These are phyloP conservation scores for Eurypyga helias DNA, from an alignment of 2,113 vertebrate genomes.

Conservation along the genomic window DNA sequence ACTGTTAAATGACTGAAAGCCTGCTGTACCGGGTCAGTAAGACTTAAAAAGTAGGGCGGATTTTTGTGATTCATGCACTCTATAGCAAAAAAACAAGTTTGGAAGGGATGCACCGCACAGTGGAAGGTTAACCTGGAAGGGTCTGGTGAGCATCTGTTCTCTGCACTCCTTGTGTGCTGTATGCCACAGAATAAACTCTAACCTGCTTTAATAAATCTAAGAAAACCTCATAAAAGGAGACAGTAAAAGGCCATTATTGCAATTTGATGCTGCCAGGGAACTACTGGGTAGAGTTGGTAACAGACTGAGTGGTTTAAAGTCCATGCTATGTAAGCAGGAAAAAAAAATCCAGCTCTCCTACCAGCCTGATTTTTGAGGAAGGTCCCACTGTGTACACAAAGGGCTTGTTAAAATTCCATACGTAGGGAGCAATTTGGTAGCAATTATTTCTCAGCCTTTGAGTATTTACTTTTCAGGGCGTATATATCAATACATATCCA, in stretches of 20 bases:
- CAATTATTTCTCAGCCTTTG: not conserved
- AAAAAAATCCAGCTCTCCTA: not conserved
- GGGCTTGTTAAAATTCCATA: not conserved
- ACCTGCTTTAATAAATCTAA: not conserved
- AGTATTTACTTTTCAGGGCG: not conserved
- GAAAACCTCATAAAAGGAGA: not conserved
- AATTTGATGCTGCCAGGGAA: not conserved
- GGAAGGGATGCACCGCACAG: fast-evolving
- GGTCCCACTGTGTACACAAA: not conserved
- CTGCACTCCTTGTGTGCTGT: not conserved
- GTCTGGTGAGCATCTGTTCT: not conserved
- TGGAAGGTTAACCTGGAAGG: not conserved
- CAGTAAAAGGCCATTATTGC: not conserved
- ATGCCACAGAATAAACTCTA: not conserved
- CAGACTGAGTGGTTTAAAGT: not conserved
- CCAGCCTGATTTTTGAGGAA: not conserved
- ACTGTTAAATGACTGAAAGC: not conserved
- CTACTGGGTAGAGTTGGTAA: not conserved
- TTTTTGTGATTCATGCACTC: not conserved
- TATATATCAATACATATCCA: not conserved
- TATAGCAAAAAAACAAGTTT: not conserved
- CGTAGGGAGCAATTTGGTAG: not conserved
- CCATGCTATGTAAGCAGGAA: not conserved
- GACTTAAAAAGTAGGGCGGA: not conserved
- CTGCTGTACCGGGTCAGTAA: not conserved